Evolutionary conservation across 2,888 invertebrate genomes (phyloP).

Genomic region (Adineta ricciae): DNA sequence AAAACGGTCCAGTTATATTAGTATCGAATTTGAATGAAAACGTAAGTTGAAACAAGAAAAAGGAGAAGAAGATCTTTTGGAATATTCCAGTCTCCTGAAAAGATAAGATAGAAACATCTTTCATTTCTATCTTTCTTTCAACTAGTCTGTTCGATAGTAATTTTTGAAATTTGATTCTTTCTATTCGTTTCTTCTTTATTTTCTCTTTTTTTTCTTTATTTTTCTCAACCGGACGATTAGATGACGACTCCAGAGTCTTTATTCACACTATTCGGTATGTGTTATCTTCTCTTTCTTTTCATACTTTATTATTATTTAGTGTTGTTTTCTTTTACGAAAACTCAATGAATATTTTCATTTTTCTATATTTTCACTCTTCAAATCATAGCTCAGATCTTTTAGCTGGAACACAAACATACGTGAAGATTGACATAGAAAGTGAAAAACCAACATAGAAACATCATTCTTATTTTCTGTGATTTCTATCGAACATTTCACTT

Average conservation of each 20-base stretch:
- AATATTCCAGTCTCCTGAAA: not conserved
- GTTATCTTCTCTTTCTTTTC: conserved; percentile 58
- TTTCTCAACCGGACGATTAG: conserved; percentile 52
- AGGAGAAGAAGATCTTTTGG: not conserved
- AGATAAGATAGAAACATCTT: not conserved
- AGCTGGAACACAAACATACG: not conserved
- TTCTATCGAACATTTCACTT: not conserved
- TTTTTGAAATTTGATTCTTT: not conserved
- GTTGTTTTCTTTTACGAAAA: conserved; percentile 1
- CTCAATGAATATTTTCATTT: not conserved
- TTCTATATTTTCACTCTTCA: not conserved
- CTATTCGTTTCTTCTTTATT: conserved; percentile 14
- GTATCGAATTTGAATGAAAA: conserved; percentile 94
- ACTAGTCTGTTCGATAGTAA: not conserved
- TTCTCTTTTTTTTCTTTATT: not conserved
- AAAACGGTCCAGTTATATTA: conserved; percentile 61
- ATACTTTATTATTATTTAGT: not conserved
- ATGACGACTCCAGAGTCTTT: conserved; percentile 99
- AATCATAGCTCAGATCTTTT: not conserved
- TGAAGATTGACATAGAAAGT: not conserved
- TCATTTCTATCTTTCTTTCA: not conserved
- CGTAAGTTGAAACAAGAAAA: not conserved
- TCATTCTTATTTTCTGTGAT: no score
- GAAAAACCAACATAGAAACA: not conserved
- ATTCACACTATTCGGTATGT: conserved; percentile 96